phyloP scores from a whole-genome alignment of 2,888 invertebrate genomes.

The Cyclophora albipunctata region DNA sequence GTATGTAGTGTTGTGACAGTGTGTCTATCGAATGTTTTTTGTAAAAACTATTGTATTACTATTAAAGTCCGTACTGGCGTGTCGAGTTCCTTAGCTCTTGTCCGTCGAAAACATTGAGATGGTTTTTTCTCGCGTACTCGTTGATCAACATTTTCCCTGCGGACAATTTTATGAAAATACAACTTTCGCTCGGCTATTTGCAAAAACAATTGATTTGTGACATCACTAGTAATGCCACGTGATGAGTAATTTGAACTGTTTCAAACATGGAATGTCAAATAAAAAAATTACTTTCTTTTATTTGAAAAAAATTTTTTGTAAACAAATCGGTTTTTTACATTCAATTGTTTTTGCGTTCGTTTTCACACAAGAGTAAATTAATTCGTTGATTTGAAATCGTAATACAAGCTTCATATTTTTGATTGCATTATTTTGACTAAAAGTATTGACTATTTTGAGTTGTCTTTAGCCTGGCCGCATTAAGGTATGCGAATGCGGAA shows the following conservation, averaged over 20 bases:
- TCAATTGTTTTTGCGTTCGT: background rate
- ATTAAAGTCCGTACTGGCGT: conserved; percentile 88
- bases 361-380: too few relatives aligned
- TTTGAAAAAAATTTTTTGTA: background rate
- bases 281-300: background rate
- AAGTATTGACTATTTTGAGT: too few relatives aligned
- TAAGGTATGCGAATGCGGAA: too few relatives aligned
- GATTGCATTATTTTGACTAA: too few relatives aligned
- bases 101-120: conserved; percentile 85
- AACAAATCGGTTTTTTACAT: background rate
- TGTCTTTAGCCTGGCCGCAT: too few relatives aligned
- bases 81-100: conserved; percentile 83
- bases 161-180: conserved; percentile 48
- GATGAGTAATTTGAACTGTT: too few relatives aligned
- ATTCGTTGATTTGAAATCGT: too few relatives aligned
- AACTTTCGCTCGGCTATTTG: conserved; percentile 22
- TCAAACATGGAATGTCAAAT: background rate
- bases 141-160: conserved; percentile 83
- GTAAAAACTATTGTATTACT: conserved; percentile 43
- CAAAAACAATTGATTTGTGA: conserved; percentile 6
- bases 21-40: background rate
- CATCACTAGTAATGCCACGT: too few relatives aligned
- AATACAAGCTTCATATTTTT: too few relatives aligned
- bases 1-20: background rate
- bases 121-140: conserved; percentile 84